Percentiles rank a stretch among this genome's conserved stretches.
Conservation (phyloP, 2,888 invertebrate genomes). For the Hedya salicella region DNA sequence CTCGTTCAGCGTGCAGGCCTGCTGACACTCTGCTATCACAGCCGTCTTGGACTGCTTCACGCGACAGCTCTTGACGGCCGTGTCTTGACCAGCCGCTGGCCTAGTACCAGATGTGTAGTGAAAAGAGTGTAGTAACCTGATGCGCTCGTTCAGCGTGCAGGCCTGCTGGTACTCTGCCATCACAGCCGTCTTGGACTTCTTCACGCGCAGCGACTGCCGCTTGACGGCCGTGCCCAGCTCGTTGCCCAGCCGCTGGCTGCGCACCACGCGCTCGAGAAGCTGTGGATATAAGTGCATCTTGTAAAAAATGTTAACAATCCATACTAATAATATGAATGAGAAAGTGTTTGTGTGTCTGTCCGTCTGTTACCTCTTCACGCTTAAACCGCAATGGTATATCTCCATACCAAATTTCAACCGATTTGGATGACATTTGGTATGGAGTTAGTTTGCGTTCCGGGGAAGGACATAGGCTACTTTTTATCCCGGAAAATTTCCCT, state of each 20-base stretch:
- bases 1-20: slow-evolving; percentile 79
- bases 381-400: no score
- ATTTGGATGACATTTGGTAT: no score
- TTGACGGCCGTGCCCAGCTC: slow-evolving; percentile 83
- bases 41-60: slow-evolving; percentile 71
- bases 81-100: slow-evolving; percentile 87
- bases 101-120: no score
- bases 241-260: slow-evolving; percentile 88
- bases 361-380: no score
- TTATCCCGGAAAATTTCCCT: no score
- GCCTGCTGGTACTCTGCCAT: slow-evolving; percentile 85
- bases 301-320: background rate
- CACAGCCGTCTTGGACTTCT: slow-evolving; percentile 77
- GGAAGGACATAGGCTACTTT: no score
- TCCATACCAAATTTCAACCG: no score
- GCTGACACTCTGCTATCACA: slow-evolving; percentile 56
- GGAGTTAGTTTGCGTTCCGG: no score
- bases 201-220: slow-evolving; percentile 66
- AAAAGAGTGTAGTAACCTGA: no score
- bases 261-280: slow-evolving; percentile 86
- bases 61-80: slow-evolving; percentile 79
- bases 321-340: no score
- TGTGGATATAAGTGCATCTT: slow-evolving; percentile 49
- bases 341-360: no score
- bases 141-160: slow-evolving; percentile 82